Evolutionary conservation across 1,140 invertebrate genomes (phyloP).

Genomic region (Subanguina moxae): DNA sequence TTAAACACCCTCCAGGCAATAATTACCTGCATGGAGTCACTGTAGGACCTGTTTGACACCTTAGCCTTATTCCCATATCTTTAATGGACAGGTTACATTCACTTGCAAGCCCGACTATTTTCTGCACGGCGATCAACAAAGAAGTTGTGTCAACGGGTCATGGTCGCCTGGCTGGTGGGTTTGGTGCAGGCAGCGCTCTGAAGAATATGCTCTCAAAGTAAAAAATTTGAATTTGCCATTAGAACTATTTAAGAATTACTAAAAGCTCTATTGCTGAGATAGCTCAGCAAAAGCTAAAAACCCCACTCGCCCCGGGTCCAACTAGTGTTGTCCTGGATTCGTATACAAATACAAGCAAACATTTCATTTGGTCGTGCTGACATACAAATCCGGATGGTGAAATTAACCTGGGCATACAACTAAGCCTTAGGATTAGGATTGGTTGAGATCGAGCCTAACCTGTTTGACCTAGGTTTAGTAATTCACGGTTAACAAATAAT

Average conservation of each 20-base stretch:
- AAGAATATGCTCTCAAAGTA: constrained; percentile 37
- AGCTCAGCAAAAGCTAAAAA: constrained; percentile 12
- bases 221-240: no score
- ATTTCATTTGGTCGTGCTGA: no score
- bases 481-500: no score
- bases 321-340: no score
- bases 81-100: constrained; percentile 24
- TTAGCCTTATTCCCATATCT: not conserved
- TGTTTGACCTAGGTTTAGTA: no score
- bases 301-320: no score
- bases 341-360: no score
- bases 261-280: not conserved
- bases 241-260: not conserved
- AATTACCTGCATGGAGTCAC: constrained; percentile 46
- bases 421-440: no score
- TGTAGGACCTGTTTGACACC: constrained; percentile 11
- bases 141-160: constrained; percentile 39
- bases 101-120: constrained; percentile 46
- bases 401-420: no score
- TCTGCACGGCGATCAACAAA: constrained; percentile 40
- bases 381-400: no score
- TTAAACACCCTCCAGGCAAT: constrained; percentile 41
- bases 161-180: constrained; percentile 45
- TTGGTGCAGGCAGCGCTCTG: constrained; percentile 27
- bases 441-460: no score